phyloP scores from a whole-genome alignment of 2,113 vertebrate genomes.

The Paedocypris sp. region DNA sequence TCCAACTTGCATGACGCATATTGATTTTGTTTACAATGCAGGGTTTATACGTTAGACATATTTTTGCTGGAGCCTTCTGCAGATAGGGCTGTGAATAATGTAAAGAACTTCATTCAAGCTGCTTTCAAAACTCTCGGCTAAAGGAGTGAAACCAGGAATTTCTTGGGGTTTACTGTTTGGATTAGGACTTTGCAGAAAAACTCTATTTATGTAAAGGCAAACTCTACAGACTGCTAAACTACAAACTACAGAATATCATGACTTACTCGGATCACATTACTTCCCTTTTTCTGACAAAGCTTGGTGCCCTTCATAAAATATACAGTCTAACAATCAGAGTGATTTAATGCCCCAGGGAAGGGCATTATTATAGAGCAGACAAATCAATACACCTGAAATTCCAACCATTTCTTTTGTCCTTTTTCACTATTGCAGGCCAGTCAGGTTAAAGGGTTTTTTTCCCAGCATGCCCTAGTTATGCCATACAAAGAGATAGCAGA shows the following conservation, averaged over 20 bases:
- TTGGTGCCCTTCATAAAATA: slow-evolving; percentile 38
- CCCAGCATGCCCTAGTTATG: background rate
- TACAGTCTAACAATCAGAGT: slow-evolving; percentile 36
- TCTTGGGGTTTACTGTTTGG: background rate
- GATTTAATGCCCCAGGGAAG: slow-evolving; percentile 33
- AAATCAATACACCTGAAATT: slow-evolving; percentile 28
- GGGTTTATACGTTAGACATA: slow-evolving; percentile 30
- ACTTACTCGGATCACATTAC: slow-evolving; percentile 4
- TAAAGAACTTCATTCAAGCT: background rate
- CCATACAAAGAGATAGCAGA: slow-evolving; percentile 38
- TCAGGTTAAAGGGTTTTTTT: background rate
- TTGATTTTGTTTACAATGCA: slow-evolving; percentile 36
- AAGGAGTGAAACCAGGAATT: slow-evolving; percentile 1
- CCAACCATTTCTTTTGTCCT: background rate
- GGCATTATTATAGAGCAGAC: slow-evolving; percentile 8
- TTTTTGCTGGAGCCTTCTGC: slow-evolving; percentile 24
- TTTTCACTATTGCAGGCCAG: background rate
- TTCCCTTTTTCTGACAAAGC: slow-evolving; percentile 34
- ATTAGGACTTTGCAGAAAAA: background rate
- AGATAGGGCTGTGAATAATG: slow-evolving; percentile 40
- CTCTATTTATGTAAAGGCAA: background rate
- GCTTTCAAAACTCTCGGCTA: background rate
- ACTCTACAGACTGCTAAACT: background rate
- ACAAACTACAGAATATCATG: background rate
- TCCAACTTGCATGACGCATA: slow-evolving; percentile 35